A percentile compares a stretch with the other conserved stretches of the same genome.
Evolutionary conservation across 1,140 invertebrate species (phyloP).

Genomic region (Zophobas morio): DNA sequence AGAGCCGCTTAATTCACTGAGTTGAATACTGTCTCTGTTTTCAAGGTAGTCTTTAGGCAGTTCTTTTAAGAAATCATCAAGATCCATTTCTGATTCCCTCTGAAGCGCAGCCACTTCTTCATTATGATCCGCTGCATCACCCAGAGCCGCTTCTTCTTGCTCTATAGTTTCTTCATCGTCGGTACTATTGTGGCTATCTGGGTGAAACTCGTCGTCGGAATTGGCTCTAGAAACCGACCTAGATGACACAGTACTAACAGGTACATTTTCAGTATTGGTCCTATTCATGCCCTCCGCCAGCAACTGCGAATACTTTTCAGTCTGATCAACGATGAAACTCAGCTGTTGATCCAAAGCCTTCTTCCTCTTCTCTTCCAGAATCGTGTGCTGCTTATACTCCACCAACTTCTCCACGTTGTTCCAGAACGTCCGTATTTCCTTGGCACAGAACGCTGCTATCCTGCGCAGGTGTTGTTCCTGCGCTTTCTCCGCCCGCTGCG

Average conservation of each 20-base stretch:
- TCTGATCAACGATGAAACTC: slow-evolving; percentile 98
- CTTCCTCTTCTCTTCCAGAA: slow-evolving; percentile 95
- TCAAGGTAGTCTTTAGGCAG: slow-evolving; percentile 84
- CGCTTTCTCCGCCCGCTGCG: slow-evolving; percentile 92
- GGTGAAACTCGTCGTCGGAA: slow-evolving; percentile 85
- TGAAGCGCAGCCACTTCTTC: slow-evolving; percentile 91
- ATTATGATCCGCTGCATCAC: slow-evolving; percentile 73
- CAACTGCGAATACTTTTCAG: slow-evolving; percentile 96
- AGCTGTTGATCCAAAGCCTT: slow-evolving; percentile 97
- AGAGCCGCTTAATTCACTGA: slow-evolving; percentile 60
- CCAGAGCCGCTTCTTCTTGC: slow-evolving; percentile 83
- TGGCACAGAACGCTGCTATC: slow-evolving; percentile 92
- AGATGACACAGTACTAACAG: slow-evolving; percentile 64
- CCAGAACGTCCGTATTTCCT: slow-evolving; percentile 97
- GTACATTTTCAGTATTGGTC: slow-evolving; percentile 65
- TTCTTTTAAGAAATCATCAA: slow-evolving; percentile 88
- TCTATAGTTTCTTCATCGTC: slow-evolving; percentile 98
- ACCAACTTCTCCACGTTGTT: slow-evolving; percentile 96
- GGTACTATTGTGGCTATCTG: slow-evolving; percentile 79
- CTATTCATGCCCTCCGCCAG: slow-evolving; percentile 87
- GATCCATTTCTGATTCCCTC: slow-evolving; percentile 91
- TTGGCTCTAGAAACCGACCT: slow-evolving; percentile 67
- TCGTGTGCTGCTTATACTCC: slow-evolving; percentile 93
- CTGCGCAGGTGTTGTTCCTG: slow-evolving; percentile 89
- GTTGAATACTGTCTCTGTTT: slow-evolving; percentile 74